Evolutionary conservation across 2,888 invertebrate species (phyloP), one percentile per base, ranked within the genome.

Genomic region (Synergus umbraculus): DNA sequence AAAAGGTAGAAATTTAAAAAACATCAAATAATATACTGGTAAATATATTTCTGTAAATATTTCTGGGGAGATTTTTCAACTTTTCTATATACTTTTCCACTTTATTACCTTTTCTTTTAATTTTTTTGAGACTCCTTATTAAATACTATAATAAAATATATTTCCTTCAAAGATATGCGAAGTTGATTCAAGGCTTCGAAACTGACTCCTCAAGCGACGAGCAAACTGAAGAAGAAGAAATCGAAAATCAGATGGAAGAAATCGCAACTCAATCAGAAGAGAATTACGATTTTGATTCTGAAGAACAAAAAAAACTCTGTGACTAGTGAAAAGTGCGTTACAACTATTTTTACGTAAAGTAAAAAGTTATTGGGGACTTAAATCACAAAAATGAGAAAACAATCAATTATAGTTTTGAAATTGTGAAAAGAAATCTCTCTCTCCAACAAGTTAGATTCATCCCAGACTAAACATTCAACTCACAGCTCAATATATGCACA

Each of bases 121-220:
- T 37, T 37, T 37, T 4, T 37, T 37, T 44, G 44, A 44, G 44
- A 10, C 41, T 4, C n/a, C 12, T 22, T 44, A 64, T 64, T 54
- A 15, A 63, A 13, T 12, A 43, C 12, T 13, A 43, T 41, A 69
- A 41, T 64, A 18, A n/a, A 8, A 73, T 78, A 7, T 29, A n/a
- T 78, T 69, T 73, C 82, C n/a, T 13, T 76, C 80, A 1, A 83
- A 91, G 91, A 83, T 91, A 91, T 85, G 91, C 91, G 79, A 89
- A 87, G 86, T 86, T 91, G 83, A 86, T 91, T 83, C 90, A 90
- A 83, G 88, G 86, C 79, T 84, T 89, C 82, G 89, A 88, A 83
- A 87, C 85, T 80, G 89, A 89, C 64, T 88, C 86, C 64, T 88
- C 86, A 29, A 87, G 84, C 43, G 87, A 84, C 37, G 85, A 86